phyloP scores from a whole-genome alignment of 2,113 vertebrate genomes.

The Pomatostomus ruficeps region DNA sequence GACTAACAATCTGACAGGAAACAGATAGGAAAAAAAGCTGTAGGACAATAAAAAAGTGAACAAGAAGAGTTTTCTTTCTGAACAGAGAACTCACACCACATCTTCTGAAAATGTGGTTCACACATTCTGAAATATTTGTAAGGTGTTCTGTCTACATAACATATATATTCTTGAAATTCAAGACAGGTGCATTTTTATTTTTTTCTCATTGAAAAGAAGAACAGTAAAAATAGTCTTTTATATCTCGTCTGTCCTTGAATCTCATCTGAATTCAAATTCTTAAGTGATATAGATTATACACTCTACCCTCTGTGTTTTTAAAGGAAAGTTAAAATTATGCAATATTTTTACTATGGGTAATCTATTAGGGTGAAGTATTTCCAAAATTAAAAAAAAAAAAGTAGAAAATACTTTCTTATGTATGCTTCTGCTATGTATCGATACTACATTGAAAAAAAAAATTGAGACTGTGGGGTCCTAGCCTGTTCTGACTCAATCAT shows the following conservation, averaged over 20 bases:
- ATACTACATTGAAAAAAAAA: not conserved
- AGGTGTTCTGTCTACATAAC: not conserved
- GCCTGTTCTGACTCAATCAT: not conserved
- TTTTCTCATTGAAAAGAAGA: not conserved
- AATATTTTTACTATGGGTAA: not conserved
- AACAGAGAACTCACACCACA: not conserved
- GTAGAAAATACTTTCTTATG: not conserved
- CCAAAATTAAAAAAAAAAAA: not conserved
- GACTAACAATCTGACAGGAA: not conserved
- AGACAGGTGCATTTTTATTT: not conserved
- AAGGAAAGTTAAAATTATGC: not conserved
- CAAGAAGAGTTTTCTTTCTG: not conserved
- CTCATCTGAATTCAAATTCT: not conserved
- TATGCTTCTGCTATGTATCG: not conserved
- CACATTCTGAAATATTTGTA: not conserved
- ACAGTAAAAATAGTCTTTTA: not conserved
- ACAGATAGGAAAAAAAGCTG: not conserved
- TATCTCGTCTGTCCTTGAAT: not conserved
- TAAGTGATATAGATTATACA: not conserved
- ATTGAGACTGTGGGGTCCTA: rapidly evolving
- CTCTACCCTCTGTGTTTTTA: not conserved
- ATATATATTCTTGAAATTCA: not conserved
- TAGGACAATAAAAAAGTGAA: not conserved
- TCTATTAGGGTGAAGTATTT: not conserved
- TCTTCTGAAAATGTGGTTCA: not conserved